Percentiles rank a stretch among this genome's conserved stretches.
phyloP scores from a whole-genome alignment of 2,888 invertebrate genomes.

The Cantharis nigra region DNA sequence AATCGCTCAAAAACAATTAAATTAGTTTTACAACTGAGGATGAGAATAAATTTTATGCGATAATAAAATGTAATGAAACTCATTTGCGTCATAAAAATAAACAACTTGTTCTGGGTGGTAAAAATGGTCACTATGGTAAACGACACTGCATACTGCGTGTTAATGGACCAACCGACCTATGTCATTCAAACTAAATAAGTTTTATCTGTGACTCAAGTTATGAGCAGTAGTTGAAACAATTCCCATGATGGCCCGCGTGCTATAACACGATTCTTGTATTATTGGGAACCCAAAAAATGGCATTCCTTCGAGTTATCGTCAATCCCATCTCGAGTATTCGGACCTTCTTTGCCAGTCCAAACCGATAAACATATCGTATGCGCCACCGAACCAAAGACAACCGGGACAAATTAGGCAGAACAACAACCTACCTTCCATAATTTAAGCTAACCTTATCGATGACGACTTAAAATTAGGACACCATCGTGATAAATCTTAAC shows the following conservation, averaged over 20 bases:
- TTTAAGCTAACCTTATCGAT: conserved; percentile 47
- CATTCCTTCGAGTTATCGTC: conserved; percentile 43
- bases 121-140: conserved; percentile 32
- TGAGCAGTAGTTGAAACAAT: conserved; percentile 35
- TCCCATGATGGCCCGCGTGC: conserved; percentile 22
- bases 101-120: conserved; percentile 44
- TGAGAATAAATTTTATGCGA: conserved; percentile 46
- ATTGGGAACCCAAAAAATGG: conserved; percentile 46
- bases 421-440: conserved; percentile 52
- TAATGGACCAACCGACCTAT: conserved; percentile 35
- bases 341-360: conserved; percentile 45
- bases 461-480: conserved; percentile 30
- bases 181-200: conserved; percentile 26
- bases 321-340: conserved; percentile 49
- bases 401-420: conserved; percentile 54
- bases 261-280: conserved; percentile 46
- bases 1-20: background rate
- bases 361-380: conserved; percentile 53
- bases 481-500: conserved; percentile 23
- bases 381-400: conserved; percentile 52
- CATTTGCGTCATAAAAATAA: conserved; percentile 44
- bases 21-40: background rate
- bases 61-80: conserved; percentile 47
- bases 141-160: conserved; percentile 39
- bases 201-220: conserved; percentile 33